phyloP scores from a whole-genome alignment of 2,888 invertebrate genomes.

The Hemicrepidius hirtus region DNA sequence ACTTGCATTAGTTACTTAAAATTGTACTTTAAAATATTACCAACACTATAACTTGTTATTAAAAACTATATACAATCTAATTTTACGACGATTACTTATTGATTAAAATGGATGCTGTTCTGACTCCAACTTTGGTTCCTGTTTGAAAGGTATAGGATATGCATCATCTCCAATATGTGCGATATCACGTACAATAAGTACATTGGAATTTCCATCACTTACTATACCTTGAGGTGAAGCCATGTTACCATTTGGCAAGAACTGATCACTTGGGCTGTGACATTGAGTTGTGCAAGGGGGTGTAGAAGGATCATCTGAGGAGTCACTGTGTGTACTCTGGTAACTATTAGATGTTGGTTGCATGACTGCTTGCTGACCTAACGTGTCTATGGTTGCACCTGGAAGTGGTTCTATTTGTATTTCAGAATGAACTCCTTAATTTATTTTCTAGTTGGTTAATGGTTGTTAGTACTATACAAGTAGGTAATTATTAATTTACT shows the following conservation, averaged over 20 bases:
- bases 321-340: conserved; percentile 74
- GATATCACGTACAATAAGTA: conserved; percentile 73
- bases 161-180: conserved; percentile 70
- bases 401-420: conserved; percentile 46
- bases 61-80: conserved; percentile 1
- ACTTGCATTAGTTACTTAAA: not conserved
- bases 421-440: conserved; percentile 11
- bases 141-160: conserved; percentile 72
- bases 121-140: conserved; percentile 74
- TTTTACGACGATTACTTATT: conserved; percentile 60
- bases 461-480: not conserved
- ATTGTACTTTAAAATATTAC: conserved; percentile 15
- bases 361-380: conserved; percentile 65
- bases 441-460: not conserved
- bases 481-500: too few species aligned
- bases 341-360: conserved; percentile 72
- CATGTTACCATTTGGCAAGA: conserved; percentile 67
- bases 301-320: conserved; percentile 75
- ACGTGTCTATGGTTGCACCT: conserved; percentile 72
- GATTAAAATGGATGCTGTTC: conserved; percentile 68
- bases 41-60: not conserved
- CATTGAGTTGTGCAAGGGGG: conserved; percentile 71
- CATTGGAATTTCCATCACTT: conserved; percentile 64
- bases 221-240: conserved; percentile 68
- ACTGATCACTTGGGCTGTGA: conserved; percentile 69